Evolutionary conservation across 2,888 invertebrate genomes (phyloP).

Genomic region (Pachymerium ferrugineum): DNA sequence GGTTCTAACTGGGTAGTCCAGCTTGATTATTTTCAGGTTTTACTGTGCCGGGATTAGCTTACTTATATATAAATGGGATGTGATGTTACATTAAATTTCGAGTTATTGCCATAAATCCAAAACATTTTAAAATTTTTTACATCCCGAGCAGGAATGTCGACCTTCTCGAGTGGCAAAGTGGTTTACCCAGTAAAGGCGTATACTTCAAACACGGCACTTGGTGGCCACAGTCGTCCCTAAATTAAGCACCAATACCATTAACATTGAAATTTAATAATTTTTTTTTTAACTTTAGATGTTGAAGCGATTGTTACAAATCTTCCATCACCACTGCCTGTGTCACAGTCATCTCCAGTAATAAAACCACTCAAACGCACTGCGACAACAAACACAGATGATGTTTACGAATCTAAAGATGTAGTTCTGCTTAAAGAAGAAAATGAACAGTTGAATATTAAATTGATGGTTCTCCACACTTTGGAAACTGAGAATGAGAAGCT

Average conservation of each 20-base stretch:
- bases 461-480: not conserved
- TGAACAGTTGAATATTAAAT: constrained; percentile 27
- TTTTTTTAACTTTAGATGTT: not conserved
- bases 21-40: too few relatives aligned
- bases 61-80: too few relatives aligned
- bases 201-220: not conserved
- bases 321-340: constrained; percentile 6
- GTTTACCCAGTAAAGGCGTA: not conserved
- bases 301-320: not conserved
- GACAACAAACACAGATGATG: too few relatives aligned
- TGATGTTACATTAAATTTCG: too few relatives aligned
- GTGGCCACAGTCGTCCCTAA: not conserved
- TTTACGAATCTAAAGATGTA: not conserved
- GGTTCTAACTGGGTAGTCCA: too few relatives aligned
- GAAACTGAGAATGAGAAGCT: constrained; percentile 25
- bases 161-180: too few relatives aligned
- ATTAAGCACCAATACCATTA: not conserved
- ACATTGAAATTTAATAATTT: not conserved
- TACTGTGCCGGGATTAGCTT: too few relatives aligned
- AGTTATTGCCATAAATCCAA: too few relatives aligned
- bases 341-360: too few relatives aligned
- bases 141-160: too few relatives aligned
- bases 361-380: too few relatives aligned
- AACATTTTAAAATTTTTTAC: too few relatives aligned
- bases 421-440: constrained; percentile 33